Evolutionary conservation across 2,888 invertebrate genomes (phyloP), one percentile per base, ranked within the genome.

Genomic region (Orthosia cruda): DNA sequence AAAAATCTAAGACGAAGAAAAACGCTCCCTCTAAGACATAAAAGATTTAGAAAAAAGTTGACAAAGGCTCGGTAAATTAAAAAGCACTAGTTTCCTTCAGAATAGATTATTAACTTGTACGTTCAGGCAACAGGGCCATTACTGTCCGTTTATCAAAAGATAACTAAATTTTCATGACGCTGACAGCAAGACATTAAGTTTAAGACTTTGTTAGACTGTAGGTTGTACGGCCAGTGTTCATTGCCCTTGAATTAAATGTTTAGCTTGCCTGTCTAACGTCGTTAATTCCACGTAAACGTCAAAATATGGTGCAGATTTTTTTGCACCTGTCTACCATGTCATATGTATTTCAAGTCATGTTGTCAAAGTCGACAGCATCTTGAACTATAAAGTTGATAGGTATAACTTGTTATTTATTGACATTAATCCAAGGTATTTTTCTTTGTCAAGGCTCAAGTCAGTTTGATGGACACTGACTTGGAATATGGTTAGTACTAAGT

Each of bases 121-220:
- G n/a, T 63, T 74, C 15, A 69, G 64, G 47, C 63, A 71, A 68
- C 61, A 68, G 63, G 40, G 47, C 71, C 71, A 85, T 87, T 77
- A 77, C 62, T 58, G 64, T 26, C 68, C 55, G 75, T 83, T 85
- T 76, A 85, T 87, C 81, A 87, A 86, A 74, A 77, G 78, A 79
- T 77, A 86, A 72, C 74, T 81, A 75, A 77, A 81, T 75, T 73
- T 72, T 87, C 74, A 75, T 65, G 63, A 47, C 58, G 74, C 71
- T 87, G 80, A 81, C 83, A 83, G 77, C 66, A 54, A 77, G 72
- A 80, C 74, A 73, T 85, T 76, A 75, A 74, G 75, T 80, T 85
- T 80, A 85, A 72, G 62, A 79, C 74, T 79, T 80, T 59, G 66
- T 77, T 73, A 69, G 64, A 55, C 63, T 69, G 68, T 73, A 69